phyloP scores from a whole-genome alignment of 35 echinoderm and acorn worm species.

The Hemicentrotus pulcherrimus region DNA sequence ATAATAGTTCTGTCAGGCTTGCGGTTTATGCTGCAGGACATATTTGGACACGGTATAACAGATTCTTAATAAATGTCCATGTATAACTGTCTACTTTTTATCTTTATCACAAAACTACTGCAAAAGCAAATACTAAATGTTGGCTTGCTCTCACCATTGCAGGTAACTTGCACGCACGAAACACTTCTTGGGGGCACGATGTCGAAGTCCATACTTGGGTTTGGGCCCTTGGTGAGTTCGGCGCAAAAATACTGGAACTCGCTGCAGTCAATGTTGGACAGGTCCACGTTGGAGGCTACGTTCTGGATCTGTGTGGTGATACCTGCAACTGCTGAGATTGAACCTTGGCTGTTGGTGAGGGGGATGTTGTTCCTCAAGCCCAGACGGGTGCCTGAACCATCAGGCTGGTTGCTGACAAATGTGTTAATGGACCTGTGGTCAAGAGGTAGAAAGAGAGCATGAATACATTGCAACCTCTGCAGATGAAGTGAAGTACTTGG shows the following conservation, averaged over 20 bases:
- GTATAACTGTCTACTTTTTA: too few species aligned
- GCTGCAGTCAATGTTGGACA: slow-evolving; percentile 36
- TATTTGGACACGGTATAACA: too few species aligned
- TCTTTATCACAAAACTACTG: too few species aligned
- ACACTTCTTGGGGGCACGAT: not conserved
- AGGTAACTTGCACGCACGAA: slow-evolving; percentile 47
- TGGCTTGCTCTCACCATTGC: slow-evolving; percentile 42
- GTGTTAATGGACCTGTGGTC: slow-evolving; percentile 30
- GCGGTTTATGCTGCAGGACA: too few species aligned
- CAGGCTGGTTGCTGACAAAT: slow-evolving; percentile 49
- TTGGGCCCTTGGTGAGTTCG: slow-evolving; percentile 31
- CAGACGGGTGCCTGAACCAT: slow-evolving; percentile 51
- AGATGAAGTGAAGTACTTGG: not conserved
- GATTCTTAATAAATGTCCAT: too few species aligned
- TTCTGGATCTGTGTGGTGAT: not conserved
- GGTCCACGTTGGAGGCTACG: slow-evolving; percentile 21
- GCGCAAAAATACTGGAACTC: slow-evolving; percentile 72
- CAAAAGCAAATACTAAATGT: too few species aligned
- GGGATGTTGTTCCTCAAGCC: not conserved
- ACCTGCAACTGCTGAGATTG: not conserved
- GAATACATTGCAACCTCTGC: not conserved
- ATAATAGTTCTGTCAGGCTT: too few species aligned
- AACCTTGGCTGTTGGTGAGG: slow-evolving; percentile 43
- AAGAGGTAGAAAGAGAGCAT: not conserved
- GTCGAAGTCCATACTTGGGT: slow-evolving; percentile 50